Evolutionary conservation across 2,797 vertebrate species (phyloP), one percentile per base, ranked within the genome.

Genomic region (Periparus ater): DNA sequence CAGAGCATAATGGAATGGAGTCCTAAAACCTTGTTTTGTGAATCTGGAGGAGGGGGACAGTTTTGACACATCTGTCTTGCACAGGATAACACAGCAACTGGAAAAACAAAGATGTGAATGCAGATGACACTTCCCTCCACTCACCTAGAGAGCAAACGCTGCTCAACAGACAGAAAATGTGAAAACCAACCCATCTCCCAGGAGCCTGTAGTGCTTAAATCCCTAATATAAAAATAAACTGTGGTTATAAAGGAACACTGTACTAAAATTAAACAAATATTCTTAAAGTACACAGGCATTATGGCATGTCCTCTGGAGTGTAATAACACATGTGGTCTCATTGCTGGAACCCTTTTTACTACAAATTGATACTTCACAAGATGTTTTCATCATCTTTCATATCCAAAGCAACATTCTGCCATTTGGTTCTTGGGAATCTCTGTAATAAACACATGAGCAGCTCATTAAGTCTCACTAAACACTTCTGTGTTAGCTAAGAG

Each of bases 391-490:
- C 11, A 66, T 92, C 88, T 96, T 81, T 88, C 79, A 62, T 75
- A 53, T 72, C 70, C 27, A 88, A 83, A 88, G 68, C n/a, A 80
- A 48, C 80, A 68, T 84, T 55, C 63, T 81, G 67, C 70, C 76
- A 50, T 91, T 78, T 89, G 51, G 21, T 81, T 92, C 87, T 78
- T 54, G 48, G 91, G 85, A 91, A 70, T 85, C 88, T 90, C 71
- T 78, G 58, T 36, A 81, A 86, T 91, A 95, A 95, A 95, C 83
- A 63, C 62, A 45, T 32, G 63, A 85, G 80, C 76, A 92, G 82
- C 79, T 94, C 91, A 81, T 92, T 94, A 96, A 93, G 70, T 34
- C 79, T 97, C 85, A 55, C 80, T 94, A 86, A 88, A 86, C 66
- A 66, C 51, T 92, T 88, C 51, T 63, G 53, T 79, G 54, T 70